Base-by-base conservation (phyloP, 2,888 invertebrate species). In the Sthenelais limicola region DNA sequence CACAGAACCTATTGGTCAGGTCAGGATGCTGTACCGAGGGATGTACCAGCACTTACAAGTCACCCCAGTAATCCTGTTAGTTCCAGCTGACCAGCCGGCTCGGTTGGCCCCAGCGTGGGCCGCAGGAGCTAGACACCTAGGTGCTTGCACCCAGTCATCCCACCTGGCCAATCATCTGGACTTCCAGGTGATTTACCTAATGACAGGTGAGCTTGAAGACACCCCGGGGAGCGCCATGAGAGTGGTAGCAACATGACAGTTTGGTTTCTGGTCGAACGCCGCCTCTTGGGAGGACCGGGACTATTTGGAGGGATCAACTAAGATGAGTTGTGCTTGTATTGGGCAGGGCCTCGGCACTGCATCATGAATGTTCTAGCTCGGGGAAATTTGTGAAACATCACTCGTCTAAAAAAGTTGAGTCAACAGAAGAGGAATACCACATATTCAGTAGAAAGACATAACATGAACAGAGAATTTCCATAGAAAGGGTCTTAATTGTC, bases 181-280 rank as follows among this genome's bases (percentile, higher is more conserved):
- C 62, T 62, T 62, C 62, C 62, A 62, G 62, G 62, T 62, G 62
- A 62, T 62, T 62, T 62, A 62, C 24, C 62, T 62, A 62, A 62
- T 62, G 62, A 62, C 62, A 62, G 62, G 62, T 62, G 62, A 62
- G 62, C 62, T 43, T 62, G 62, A 62, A 62, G 62, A 18, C 38
- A 24, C 62, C 62, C 24, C 62, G 28, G 62, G 62, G 62, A 43
- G 62, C 26, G 33, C 56, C 56, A 33, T 32, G 56, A 33, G 9
- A 33, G 56, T 7, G 62, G 24, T 56, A 33, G 21, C 4, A 28
- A 32, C 56, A 56, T 32, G 56, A 56, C 56, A 56, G 32, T 56
- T 7, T n/a, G 56, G 56, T 56, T 56, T 56, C 56, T 56, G 56
- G 33, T 28, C 35, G 32, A n/a, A n/a, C n/a, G n/a, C n/a, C n/a